Base-by-base conservation (phyloP, 1,140 invertebrate genomes). In the Chironomus striatipennis region DNA sequence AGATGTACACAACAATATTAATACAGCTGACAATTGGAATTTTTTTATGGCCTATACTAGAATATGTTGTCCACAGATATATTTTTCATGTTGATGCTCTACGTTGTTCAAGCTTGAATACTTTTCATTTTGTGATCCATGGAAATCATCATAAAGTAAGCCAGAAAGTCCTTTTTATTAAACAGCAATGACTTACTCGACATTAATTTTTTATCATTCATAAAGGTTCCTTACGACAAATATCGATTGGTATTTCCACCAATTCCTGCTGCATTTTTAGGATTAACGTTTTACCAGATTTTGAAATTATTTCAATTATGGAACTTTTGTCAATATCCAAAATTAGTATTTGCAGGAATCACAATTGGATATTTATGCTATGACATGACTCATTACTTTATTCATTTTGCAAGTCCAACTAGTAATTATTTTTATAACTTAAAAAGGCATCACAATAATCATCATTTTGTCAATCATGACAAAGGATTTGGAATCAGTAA, bases 371-470 rank as follows among this genome's bases (percentile, higher is more conserved):
- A 92, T 78, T 80, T 91, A 8, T 84, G 81, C 34, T 92, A 92
- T 78, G 90, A 92, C 77, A 87, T 92, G 86, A 90, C 89, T 20
- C 90, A 92, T 79, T 91, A 87, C 78, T 91, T 91, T 79, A 84
- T 91, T 74, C 90, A 92, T 78, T 87, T 91, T 77, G 90, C 90
- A 7, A 86, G 87, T 75, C 90, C 90, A 0, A 84, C 85, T 0
- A 18, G 74, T 57, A 8, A 18, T 73, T 90, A 89, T 77, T 79
- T 91, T 1, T 91, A 91, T 76, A 81, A 84, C 4, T 88, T 92
- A 88, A 92, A 92, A 80, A 81, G 90, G 67, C 90, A 91, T 80
- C 90, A 92, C 78, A 90, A 90, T 76, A 89, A 91, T 77, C 90
- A 92, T 80, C 90, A 92, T 80, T 92, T 92, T 78, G 83, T 87